phyloP scores from a whole-genome alignment of 2,888 invertebrate genomes.

The Callosobruchus maculatus region DNA sequence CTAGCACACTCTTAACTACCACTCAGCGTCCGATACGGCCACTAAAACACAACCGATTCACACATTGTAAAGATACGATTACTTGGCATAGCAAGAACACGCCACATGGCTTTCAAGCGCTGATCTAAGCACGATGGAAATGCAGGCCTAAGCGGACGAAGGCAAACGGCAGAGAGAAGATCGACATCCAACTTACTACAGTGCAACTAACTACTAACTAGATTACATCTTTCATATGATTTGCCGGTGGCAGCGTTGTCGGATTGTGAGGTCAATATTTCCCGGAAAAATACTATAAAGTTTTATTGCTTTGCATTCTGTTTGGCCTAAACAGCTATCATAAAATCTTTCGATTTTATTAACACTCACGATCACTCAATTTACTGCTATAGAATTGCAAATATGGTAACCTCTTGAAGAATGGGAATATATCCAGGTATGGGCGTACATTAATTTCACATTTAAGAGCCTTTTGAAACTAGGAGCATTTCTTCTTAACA shows the following conservation, averaged over 20 bases:
- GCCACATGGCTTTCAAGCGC: neutral
- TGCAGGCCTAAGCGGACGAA: neutral
- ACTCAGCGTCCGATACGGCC: neutral
- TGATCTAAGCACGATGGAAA: neutral
- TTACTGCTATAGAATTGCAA: too few species aligned
- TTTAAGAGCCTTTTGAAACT: too few species aligned
- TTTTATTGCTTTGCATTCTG: neutral
- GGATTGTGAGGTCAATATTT: neutral
- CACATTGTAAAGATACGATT: neutral
- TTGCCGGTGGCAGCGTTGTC: neutral
- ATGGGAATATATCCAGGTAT: too few species aligned
- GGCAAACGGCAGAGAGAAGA: neutral
- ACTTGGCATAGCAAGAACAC: neutral
- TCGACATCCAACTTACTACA: neutral
- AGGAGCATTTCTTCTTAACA: too few species aligned
- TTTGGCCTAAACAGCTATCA: neutral
- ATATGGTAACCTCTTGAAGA: too few species aligned
- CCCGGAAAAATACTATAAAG: neutral
- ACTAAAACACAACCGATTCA: neutral
- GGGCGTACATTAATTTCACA: too few species aligned
- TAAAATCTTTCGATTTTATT: too few species aligned
- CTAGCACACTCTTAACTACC: constrained; percentile 4
- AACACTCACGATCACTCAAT: too few species aligned
- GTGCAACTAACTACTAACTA: neutral
- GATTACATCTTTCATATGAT: neutral